phyloP scores from a whole-genome alignment of 2,797 vertebrate species.

The Macropus fuliginosus region DNA sequence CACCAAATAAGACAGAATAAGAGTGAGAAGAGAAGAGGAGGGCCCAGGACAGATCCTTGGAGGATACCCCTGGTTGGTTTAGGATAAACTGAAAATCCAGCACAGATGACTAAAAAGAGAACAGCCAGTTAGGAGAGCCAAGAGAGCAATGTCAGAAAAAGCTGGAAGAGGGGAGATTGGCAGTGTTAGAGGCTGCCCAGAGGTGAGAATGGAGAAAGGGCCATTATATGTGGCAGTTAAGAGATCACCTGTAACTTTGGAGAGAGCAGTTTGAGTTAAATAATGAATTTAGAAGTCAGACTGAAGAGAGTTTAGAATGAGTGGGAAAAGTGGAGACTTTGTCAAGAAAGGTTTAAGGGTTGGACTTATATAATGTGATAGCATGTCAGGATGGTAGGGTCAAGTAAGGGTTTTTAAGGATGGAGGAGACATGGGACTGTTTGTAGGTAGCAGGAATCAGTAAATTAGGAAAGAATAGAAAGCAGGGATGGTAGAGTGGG shows the following conservation, averaged over 20 bases:
- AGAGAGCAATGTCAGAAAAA: neutral
- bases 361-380: neutral
- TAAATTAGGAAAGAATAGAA: neutral
- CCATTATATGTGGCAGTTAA: neutral
- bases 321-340: neutral
- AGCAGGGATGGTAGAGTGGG: neutral
- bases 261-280: neutral
- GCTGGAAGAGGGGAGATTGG: neutral
- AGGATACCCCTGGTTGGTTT: neutral
- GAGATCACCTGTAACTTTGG: neutral
- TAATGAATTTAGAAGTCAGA: neutral
- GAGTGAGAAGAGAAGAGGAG: neutral
- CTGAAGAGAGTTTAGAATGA: neutral
- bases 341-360: neutral
- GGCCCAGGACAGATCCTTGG: neutral
- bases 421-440: neutral
- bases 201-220: neutral
- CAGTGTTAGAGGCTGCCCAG: neutral
- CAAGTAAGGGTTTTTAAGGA: neutral
- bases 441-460: neutral
- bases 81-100: neutral
- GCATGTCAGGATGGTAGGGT: neutral
- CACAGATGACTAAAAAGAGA: neutral
- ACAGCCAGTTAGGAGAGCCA: neutral
- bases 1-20: neutral